phyloP scores from a whole-genome alignment of 2,113 vertebrate species.

The Tetrao urogallus region DNA sequence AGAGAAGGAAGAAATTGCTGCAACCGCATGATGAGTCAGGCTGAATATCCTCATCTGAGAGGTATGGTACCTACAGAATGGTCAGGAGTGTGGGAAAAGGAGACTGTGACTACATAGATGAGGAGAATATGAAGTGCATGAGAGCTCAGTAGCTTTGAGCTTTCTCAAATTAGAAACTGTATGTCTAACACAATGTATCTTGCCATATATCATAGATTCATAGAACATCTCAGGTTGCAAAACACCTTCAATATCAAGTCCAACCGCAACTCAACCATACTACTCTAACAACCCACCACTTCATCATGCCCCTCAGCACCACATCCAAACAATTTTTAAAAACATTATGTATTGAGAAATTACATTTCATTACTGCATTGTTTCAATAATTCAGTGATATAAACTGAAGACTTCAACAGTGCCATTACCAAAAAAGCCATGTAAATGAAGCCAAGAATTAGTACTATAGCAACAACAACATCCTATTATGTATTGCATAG shows the following conservation, averaged over 20 bases:
- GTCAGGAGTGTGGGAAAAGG: accelerated
- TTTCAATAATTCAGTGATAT: not conserved
- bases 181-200: not conserved
- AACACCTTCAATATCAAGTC: too few relatives aligned
- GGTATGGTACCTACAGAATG: accelerated
- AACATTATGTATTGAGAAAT: not conserved
- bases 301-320: too few relatives aligned
- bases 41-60: not conserved
- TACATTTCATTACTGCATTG: not conserved
- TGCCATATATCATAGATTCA: not conserved
- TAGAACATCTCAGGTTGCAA: too few relatives aligned
- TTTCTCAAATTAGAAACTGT: not conserved
- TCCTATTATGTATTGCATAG: not conserved
- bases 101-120: accelerated
- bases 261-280: too few relatives aligned
- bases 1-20: not conserved
- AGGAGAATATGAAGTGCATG: accelerated
- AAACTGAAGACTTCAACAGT: not conserved
- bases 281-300: too few relatives aligned
- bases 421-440: not conserved
- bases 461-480: not conserved
- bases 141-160: not conserved
- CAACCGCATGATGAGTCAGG: not conserved
- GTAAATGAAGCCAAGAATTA: not conserved
- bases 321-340: too few relatives aligned